phyloP scores from a whole-genome alignment of 2,113 vertebrate genomes.

The Cyprinus carpio region DNA sequence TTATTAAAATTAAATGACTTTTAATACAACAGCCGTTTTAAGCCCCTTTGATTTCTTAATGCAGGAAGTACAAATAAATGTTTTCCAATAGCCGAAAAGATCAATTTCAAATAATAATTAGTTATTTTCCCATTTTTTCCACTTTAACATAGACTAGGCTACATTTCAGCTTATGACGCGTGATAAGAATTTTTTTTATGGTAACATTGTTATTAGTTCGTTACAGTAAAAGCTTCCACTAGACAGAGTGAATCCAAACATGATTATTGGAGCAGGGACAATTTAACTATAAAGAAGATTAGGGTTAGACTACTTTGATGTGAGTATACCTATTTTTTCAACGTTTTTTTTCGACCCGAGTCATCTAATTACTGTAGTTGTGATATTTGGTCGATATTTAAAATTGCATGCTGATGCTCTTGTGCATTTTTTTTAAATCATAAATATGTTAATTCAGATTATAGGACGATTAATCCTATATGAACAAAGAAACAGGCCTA shows the following conservation, averaged over 20 bases:
- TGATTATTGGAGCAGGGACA: background rate
- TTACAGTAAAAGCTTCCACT: background rate
- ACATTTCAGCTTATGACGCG: background rate
- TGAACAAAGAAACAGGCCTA: background rate
- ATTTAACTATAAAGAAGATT: background rate
- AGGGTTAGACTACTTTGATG: background rate
- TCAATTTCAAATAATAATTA: background rate
- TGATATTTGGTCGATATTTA: background rate
- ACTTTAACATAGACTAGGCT: background rate
- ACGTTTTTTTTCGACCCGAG: background rate
- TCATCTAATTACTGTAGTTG: background rate
- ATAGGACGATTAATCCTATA: background rate
- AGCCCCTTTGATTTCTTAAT: background rate
- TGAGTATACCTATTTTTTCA: background rate
- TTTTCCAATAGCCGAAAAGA: background rate
- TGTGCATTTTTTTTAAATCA: background rate
- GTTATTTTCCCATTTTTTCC: background rate
- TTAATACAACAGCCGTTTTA: no score
- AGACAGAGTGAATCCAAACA: background rate
- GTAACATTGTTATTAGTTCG: background rate
- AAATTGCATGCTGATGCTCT: background rate
- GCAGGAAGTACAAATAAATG: background rate
- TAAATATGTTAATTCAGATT: background rate
- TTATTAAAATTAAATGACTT: background rate
- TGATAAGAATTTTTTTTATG: background rate